phyloP scores from a whole-genome alignment of 2,113 vertebrate species.

The Garra rufa region DNA sequence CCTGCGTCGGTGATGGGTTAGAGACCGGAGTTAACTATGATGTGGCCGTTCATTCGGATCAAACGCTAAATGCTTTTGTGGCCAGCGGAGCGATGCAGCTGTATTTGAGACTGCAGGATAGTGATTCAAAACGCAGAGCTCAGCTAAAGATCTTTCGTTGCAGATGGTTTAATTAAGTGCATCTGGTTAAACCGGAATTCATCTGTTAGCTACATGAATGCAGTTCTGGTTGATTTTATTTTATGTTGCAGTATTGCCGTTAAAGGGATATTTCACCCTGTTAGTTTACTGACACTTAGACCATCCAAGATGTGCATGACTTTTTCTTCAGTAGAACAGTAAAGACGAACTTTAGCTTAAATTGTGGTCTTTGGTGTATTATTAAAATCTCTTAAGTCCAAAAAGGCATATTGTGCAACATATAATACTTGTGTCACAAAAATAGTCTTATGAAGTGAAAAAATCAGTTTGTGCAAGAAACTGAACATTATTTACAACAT shows the following conservation, averaged over 20 bases:
- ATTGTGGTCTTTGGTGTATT: too few species aligned
- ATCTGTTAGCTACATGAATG: too few species aligned
- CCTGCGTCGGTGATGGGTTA: not conserved
- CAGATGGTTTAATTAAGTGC: not conserved
- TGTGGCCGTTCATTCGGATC: not conserved
- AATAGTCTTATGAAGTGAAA: too few species aligned
- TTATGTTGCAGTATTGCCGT: not conserved
- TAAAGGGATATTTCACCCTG: not conserved
- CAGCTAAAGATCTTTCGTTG: not conserved
- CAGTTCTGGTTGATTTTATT: too few species aligned
- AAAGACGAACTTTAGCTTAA: too few species aligned
- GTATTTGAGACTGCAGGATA: slow-evolving; percentile 4
- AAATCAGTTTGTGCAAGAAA: too few species aligned
- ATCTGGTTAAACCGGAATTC: too few species aligned
- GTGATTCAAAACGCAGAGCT: not conserved
- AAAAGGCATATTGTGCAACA: not conserved
- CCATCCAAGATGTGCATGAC: not conserved
- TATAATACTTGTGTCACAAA: not conserved
- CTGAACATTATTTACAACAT: too few species aligned
- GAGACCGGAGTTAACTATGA: not conserved
- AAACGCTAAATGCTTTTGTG: slow-evolving; percentile 10
- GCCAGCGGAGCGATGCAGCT: slow-evolving; percentile 34
- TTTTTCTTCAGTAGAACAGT: not conserved
- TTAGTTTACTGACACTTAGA: too few species aligned
- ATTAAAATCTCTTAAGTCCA: not conserved